Evolutionary conservation across 2,113 vertebrate genomes (phyloP).

Genomic region (Pomatorhinus ruficollis): DNA sequence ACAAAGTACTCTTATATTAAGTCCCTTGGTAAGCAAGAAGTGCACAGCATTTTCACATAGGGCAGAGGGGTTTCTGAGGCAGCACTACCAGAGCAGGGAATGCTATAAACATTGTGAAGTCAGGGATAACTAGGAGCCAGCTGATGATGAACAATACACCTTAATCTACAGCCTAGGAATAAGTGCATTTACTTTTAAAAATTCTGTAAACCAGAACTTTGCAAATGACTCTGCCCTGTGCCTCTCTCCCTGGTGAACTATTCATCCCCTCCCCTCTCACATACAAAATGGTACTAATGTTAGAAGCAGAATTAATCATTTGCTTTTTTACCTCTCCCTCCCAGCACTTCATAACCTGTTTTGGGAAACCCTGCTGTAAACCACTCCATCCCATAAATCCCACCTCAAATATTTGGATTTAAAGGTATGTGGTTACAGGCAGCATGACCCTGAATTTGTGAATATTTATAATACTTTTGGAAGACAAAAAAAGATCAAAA

Average conservation of each 20-base stretch:
- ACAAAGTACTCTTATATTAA: neutral
- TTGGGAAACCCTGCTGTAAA: neutral
- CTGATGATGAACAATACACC: neutral
- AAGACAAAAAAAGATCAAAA: slow-evolving; percentile 49
- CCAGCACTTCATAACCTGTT: neutral
- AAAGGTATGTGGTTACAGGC: neutral
- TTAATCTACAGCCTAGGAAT: neutral
- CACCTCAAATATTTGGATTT: neutral
- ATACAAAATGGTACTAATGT: neutral
- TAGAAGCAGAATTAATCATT: neutral
- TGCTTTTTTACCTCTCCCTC: neutral
- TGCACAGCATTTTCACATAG: neutral
- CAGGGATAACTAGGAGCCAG: neutral
- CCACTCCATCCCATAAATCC: neutral
- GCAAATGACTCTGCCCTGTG: neutral
- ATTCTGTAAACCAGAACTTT: neutral
- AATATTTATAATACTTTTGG: slow-evolving; percentile 6
- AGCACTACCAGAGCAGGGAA: neutral
- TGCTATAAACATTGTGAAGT: neutral
- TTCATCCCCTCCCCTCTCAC: neutral
- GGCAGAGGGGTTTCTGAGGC: neutral
- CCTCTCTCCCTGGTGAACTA: neutral
- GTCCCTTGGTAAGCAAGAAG: neutral
- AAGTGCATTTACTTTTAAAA: neutral
- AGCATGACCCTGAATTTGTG: neutral